Evolutionary conservation across 2,888 invertebrate species (phyloP), one percentile per base, ranked within the genome.

Genomic region (Chesias legatella): DNA sequence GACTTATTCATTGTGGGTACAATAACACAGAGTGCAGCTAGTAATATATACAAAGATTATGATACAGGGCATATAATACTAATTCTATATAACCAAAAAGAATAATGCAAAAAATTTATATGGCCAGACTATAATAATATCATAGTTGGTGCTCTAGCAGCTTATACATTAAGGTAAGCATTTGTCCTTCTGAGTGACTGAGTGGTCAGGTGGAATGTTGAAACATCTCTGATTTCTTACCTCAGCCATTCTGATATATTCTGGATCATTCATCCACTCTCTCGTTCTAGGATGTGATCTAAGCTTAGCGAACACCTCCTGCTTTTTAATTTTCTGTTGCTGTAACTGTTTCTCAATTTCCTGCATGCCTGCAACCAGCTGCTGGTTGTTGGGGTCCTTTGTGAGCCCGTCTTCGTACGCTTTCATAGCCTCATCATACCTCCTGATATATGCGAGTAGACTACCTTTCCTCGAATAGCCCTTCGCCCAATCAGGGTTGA

Each of bases 381-480:
- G 94, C 33, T 88, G 84, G 73, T 95, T 96, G 27, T 77, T 88
- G 0, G 95, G 94, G 53, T 96, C 95, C 1, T 92, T 67, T 58
- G 91, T 79, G 6, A 96, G 75, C 7, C 95, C 89, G 43, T 80
- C 81, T 65, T 94, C 91, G 64, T 95, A 98, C 0, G 94, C 92
- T 30, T 90, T 89, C 29, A 94, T 89, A 0, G 98, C 95, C 50
- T 95, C 95, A 26, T 93, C 91, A 46, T 89, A 88, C 38, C 91
- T 90, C 1, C 93, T 92, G 45, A 97, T 79, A 59, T 92, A 96
- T 0, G 94, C 92, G 29, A 96, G 82, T 0, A 97, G 96, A 52
- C 94, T 93, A 1, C 96, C 98, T 81, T 96, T 95, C 43, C 98
- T 91, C 0, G 97, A 96, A 73, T 96, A 96, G 0, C 94, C 95